These are phyloP conservation scores for silkworm (Bombyx mori) DNA, from an alignment of 1,140 invertebrate species.

Conservation along the genomic window DNA sequence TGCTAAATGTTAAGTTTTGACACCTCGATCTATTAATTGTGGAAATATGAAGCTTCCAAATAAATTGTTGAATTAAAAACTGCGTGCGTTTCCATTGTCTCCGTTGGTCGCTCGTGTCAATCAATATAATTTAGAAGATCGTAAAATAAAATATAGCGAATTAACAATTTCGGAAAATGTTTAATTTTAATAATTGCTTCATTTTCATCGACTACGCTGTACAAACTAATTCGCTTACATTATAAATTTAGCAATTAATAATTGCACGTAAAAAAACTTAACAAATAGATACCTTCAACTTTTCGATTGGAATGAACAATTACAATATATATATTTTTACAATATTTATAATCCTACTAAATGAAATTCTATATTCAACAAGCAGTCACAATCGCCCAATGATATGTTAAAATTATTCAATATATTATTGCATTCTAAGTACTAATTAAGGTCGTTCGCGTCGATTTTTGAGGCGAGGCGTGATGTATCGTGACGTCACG, in stretches of 20 bases:
- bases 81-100: too few relatives aligned
- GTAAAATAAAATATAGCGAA: too few relatives aligned
- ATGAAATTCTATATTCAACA: conserved; percentile 64
- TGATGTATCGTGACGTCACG: not conserved
- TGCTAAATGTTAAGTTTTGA: too few relatives aligned
- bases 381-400: conserved; percentile 72
- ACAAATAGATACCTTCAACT: conserved; percentile 68
- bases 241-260: conserved; percentile 70
- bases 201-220: conserved; percentile 67
- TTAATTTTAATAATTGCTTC: conserved; percentile 71
- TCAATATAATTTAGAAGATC: too few relatives aligned
- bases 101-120: too few relatives aligned
- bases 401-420: conserved; percentile 71
- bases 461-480: conserved; percentile 8
- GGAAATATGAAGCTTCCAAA: conserved; percentile 34
- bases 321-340: conserved; percentile 48
- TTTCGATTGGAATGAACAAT: conserved; percentile 70
- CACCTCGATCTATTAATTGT: too few relatives aligned
- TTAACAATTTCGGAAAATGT: conserved; percentile 64
- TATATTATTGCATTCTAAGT: conserved; percentile 65
- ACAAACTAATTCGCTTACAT: conserved; percentile 70
- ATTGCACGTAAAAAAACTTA: conserved; percentile 71
- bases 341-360: conserved; percentile 65
- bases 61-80: conserved; percentile 21
- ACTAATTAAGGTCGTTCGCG: conserved; percentile 9